A percentile compares a stretch with the other conserved stretches of the same genome.
Evolutionary conservation across 2,888 invertebrate species (phyloP).

Genomic region (Rosalia funebris): DNA sequence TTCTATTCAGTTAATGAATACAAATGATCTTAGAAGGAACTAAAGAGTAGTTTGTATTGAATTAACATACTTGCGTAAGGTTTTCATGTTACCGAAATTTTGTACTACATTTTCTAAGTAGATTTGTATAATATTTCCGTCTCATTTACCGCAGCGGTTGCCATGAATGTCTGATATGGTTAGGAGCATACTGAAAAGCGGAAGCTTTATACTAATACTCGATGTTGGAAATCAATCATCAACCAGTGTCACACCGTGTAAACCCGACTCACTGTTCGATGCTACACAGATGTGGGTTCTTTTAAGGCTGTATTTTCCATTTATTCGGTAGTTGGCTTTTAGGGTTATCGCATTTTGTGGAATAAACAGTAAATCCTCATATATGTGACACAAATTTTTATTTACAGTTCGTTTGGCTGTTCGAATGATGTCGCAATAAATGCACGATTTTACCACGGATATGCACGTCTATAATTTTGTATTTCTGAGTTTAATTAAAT

Average conservation of each 20-base stretch:
- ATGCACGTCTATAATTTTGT: too few species aligned
- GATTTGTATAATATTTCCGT: slow-evolving; percentile 20
- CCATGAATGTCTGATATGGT: slow-evolving; percentile 6
- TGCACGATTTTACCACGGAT: too few species aligned
- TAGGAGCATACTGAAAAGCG: slow-evolving; percentile 1
- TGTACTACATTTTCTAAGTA: too few species aligned
- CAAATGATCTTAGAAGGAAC: too few species aligned
- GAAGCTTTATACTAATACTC: slow-evolving; percentile 5
- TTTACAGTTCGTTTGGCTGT: too few species aligned
- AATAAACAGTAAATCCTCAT: slow-evolving; percentile 2
- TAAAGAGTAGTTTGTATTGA: too few species aligned
- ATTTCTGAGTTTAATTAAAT: too few species aligned
- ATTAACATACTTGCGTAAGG: too few species aligned
- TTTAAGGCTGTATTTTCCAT: slow-evolving; percentile 3
- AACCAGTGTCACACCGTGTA: slow-evolving; percentile 12
- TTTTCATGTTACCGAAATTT: slow-evolving; percentile 1
- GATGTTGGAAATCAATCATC: slow-evolving; percentile 20
- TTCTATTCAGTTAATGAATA: too few species aligned
- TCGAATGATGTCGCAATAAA: too few species aligned
- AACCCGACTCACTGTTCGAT: slow-evolving; percentile 1
- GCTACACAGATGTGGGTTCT: slow-evolving; percentile 7
- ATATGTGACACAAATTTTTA: too few species aligned
- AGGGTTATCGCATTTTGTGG: not conserved
- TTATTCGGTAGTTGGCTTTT: slow-evolving; percentile 16
- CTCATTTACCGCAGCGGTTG: slow-evolving; percentile 14